Percentiles rank a stretch among this genome's conserved stretches.
Conservation (phyloP, 2,113 vertebrate species). For the Eublepharis macularius region DNA sequence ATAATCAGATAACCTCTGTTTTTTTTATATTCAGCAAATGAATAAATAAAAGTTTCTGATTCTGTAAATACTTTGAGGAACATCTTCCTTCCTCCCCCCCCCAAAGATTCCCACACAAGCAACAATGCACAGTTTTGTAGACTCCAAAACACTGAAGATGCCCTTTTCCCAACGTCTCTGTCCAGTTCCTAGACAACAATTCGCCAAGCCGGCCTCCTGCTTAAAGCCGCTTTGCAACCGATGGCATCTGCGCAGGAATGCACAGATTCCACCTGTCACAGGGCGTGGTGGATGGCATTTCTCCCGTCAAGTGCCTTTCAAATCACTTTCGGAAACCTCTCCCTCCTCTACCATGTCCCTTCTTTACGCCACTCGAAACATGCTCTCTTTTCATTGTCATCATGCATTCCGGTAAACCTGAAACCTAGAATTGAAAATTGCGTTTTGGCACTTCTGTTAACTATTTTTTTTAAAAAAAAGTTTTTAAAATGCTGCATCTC, state of each 20-base stretch:
- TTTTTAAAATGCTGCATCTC: conserved; percentile 34
- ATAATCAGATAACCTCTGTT: conserved; percentile 82
- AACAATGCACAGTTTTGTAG: neutral
- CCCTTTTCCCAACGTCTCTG: neutral
- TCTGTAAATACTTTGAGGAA: conserved; percentile 73
- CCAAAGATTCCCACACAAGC: conserved; percentile 54
- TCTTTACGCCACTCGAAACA: conserved; percentile 13
- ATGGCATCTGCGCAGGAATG: neutral
- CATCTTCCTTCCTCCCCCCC: conserved; percentile 35
- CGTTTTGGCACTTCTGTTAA: conserved; percentile 57
- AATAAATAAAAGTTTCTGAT: conserved; percentile 90
- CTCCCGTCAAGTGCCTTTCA: conserved; percentile 41
- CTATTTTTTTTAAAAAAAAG: neutral
- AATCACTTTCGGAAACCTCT: conserved; percentile 61
- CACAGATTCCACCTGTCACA: neutral
- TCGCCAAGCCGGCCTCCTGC: neutral
- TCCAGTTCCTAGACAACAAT: neutral
- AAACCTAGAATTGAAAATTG: conserved; percentile 23
- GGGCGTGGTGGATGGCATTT: no score
- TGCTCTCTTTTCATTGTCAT: conserved; percentile 15
- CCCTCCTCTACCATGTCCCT: conserved; percentile 40
- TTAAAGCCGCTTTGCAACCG: no score
- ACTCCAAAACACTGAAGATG: neutral
- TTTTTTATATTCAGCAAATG: conserved; percentile 78
- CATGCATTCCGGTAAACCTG: conserved; percentile 35